Evolutionary conservation across 2,113 vertebrate genomes (phyloP).

Genomic region (Syngnathus scovelli): DNA sequence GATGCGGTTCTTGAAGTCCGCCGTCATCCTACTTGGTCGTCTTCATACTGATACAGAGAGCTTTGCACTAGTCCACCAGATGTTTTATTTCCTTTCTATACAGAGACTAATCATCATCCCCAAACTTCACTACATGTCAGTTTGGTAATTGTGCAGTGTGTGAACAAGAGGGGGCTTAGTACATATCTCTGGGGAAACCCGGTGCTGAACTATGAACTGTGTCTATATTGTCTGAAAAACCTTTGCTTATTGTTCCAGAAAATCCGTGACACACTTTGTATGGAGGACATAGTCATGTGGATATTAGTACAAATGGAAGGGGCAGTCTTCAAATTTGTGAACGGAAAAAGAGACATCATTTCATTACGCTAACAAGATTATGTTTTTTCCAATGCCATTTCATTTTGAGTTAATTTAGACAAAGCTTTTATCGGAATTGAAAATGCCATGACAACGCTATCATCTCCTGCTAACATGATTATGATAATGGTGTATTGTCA

Average conservation of each 20-base stretch:
- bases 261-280: not conserved
- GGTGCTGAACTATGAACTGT: too few species aligned
- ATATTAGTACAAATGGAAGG: not conserved
- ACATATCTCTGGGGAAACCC: too few species aligned
- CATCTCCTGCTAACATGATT: not conserved
- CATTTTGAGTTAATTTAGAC: not conserved
- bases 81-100: too few species aligned
- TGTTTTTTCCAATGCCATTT: not conserved
- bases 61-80: too few species aligned
- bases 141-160: too few species aligned
- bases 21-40: too few species aligned
- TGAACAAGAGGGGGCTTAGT: too few species aligned
- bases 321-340: not conserved
- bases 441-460: not conserved
- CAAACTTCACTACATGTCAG: too few species aligned
- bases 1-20: too few species aligned
- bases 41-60: too few species aligned
- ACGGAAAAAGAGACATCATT: not conserved
- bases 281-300: not conserved
- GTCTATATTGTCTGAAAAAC: too few species aligned
- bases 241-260: not conserved
- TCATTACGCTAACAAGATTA: constrained; percentile 1
- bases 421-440: not conserved
- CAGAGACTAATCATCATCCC: too few species aligned
- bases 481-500: not conserved